These are phyloP conservation scores for Bolinopsis microptera DNA, from an alignment of 37 sponge, comb jelly and placozoan genomes.

Conservation along the genomic window DNA sequence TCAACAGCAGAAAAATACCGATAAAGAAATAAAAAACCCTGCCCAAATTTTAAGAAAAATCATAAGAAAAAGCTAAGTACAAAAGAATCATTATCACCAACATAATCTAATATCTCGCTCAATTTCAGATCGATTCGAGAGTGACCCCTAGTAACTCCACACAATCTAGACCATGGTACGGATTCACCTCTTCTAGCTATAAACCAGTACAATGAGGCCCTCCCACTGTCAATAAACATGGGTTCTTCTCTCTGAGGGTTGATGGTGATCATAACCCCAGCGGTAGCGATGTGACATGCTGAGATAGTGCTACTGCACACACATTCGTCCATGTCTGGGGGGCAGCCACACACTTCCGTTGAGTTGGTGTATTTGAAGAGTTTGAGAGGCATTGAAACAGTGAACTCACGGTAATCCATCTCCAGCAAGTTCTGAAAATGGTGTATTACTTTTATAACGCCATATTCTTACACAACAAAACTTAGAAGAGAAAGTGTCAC, in stretches of 20 bases:
- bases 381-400: background rate
- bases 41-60: background rate
- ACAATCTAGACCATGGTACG: background rate
- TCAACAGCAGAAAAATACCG: too few species aligned
- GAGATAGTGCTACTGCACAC: slow-evolving; percentile 43
- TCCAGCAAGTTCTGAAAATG: slow-evolving; percentile 8
- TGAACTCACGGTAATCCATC: slow-evolving; percentile 12
- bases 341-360: background rate
- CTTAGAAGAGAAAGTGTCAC: too few species aligned
- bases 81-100: background rate
- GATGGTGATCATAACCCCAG: slow-evolving; percentile 12
- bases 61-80: background rate
- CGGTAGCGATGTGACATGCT: slow-evolving; percentile 5
- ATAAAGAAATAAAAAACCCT: background rate
- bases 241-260: background rate
- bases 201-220: background rate
- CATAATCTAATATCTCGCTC: background rate
- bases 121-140: background rate
- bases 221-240: slow-evolving; percentile 20
- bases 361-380: background rate
- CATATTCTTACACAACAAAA: too few species aligned
- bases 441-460: too few species aligned
- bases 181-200: background rate
- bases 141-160: slow-evolving; percentile 19
- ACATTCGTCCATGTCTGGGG: background rate